phyloP scores from a whole-genome alignment of 2,113 vertebrate genomes.

The Grantiella picta region DNA sequence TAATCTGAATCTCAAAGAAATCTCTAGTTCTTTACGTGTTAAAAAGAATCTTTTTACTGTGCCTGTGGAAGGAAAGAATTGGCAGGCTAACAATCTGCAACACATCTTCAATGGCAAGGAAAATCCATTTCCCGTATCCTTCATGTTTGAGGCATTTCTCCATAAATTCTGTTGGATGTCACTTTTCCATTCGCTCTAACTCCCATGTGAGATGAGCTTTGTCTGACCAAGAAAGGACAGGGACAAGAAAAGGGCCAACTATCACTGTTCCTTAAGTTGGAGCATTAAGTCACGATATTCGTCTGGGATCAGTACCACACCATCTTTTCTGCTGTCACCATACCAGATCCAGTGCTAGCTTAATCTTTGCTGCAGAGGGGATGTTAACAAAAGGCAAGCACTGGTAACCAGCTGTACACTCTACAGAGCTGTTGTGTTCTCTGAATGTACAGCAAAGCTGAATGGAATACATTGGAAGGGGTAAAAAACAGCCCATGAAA shows the following conservation, averaged over 20 bases:
- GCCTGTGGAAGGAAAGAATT: neutral
- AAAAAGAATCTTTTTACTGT: constrained; percentile 6
- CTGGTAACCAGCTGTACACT: neutral
- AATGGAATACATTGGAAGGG: rapidly evolving
- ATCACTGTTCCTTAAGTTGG: neutral
- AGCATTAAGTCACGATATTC: rapidly evolving
- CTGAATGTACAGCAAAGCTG: neutral
- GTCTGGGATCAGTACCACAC: neutral
- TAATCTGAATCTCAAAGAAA: constrained; percentile 52
- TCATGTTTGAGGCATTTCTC: neutral
- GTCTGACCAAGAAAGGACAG: neutral
- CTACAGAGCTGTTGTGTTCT: neutral
- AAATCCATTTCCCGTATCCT: neutral
- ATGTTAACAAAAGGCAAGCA: rapidly evolving
- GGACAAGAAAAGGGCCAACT: neutral
- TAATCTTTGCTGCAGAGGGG: neutral
- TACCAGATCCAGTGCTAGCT: neutral
- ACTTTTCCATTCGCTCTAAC: neutral
- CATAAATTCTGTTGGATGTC: neutral
- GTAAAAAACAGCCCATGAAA: neutral
- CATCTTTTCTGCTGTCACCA: neutral
- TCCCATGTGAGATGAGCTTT: neutral
- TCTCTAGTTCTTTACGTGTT: constrained; percentile 45
- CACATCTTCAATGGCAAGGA: neutral
- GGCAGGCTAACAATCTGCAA: neutral